Evolutionary conservation across 2,113 vertebrate species (phyloP).

Genomic region (Lontra canadensis): DNA sequence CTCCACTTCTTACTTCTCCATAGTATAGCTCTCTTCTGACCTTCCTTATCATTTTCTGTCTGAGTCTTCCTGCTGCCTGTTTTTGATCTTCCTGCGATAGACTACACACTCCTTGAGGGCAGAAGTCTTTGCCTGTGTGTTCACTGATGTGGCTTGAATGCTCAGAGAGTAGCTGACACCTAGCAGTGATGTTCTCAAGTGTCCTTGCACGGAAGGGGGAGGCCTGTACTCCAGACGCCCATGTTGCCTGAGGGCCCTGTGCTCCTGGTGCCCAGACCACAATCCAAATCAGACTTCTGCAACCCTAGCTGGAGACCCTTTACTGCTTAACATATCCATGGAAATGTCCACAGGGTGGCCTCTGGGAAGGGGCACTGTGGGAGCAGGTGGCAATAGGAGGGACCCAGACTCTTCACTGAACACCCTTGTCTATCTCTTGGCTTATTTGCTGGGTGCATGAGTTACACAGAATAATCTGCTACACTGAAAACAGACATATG

Average conservation of each 20-base stretch:
- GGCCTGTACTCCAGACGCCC: neutral
- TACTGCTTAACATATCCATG: neutral
- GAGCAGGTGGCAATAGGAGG: neutral
- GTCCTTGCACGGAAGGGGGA: neutral
- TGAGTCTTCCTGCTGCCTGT: neutral
- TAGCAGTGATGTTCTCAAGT: neutral
- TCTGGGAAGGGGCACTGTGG: neutral
- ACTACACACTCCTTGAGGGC: neutral
- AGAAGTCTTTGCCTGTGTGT: neutral
- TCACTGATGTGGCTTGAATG: neutral
- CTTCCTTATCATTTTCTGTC: neutral
- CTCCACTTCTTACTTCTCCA: neutral
- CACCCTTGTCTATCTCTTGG: rapidly evolving
- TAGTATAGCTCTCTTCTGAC: neutral
- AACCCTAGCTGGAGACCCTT: neutral
- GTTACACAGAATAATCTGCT: neutral
- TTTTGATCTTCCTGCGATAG: neutral
- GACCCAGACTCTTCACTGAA: neutral
- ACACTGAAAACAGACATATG: neutral
- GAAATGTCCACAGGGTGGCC: neutral
- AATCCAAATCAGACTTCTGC: neutral
- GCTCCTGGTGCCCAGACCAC: neutral
- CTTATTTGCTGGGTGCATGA: neutral
- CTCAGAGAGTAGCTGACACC: rapidly evolving
- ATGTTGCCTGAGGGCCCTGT: rapidly evolving